Base-by-base conservation (phyloP, 1,140 invertebrate genomes). In the Helicoverpa zea region DNA sequence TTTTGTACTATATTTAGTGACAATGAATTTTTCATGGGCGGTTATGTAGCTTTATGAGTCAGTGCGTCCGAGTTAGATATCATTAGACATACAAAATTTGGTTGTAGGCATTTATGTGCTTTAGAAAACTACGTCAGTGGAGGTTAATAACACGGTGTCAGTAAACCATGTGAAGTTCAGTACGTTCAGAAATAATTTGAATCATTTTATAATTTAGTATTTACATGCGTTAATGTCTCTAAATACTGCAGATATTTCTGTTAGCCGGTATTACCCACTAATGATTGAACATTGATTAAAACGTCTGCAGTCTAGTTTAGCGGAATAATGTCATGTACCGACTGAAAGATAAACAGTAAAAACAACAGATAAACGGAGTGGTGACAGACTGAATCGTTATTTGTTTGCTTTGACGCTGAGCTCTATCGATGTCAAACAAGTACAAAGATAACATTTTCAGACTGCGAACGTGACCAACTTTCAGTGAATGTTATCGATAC, bases 1-100 rank as follows among this genome's bases (percentile, higher is more conserved):
- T 75, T 75, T 9, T 75, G 68, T n/a, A 30, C 51, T 72, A 72
- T 70, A 68, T 72, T 54, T 72, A 72, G 51, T 72, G 68, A 52
- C 51, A 72, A 54, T 72, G 68, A 72, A 52, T 72, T 72, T 72
- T 72, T 52, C 47, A 54, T 30, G 68, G 51, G 68, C 51, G 52
- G 14, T 51, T 54, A 30, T 79, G 23, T 54, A 51, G 58, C 43
- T 68, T 79, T 29, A 72, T 54, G 47, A 72, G 68, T 72, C 64
- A 49, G 64, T 68, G 43, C 9, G 12, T 49, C 16, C 7, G 16
- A 12, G 35, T 68, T 49, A 68, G 64, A 68, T 68, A 16, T 68
- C 64, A 68, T 68, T 68, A 68, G 64, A 49, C 16, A 23, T 43
- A 49, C 64, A 49, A 10, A 43, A 49, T 68, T 68, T 49, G 12